Percentiles rank a stretch among this genome's conserved stretches.
Conservation (phyloP, 64 coral and sea anemone genomes). For the Porites lutea region DNA sequence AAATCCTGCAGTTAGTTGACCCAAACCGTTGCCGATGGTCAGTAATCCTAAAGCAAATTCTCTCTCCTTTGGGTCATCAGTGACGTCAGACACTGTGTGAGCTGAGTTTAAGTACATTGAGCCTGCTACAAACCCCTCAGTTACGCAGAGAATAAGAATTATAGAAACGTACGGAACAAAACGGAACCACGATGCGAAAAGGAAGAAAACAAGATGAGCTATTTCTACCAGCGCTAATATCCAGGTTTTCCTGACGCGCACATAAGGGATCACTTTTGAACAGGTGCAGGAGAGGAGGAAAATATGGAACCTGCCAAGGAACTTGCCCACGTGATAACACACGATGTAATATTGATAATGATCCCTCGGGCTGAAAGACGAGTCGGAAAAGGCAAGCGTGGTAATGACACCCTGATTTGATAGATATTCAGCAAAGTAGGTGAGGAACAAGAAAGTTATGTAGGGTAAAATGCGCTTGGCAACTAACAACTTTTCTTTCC, state of each 20-base stretch:
- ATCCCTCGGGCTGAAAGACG: slow-evolving; percentile 65
- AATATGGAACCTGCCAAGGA: slow-evolving; percentile 71
- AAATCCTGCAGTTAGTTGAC: slow-evolving; percentile 51
- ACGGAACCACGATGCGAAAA: slow-evolving; percentile 65
- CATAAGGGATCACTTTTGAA: slow-evolving; percentile 31
- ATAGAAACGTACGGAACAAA: slow-evolving; percentile 42
- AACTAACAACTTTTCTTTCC: slow-evolving; percentile 21
- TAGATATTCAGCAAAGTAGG: slow-evolving; percentile 72
- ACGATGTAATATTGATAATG: slow-evolving; percentile 75
- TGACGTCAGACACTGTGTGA: slow-evolving; percentile 55
- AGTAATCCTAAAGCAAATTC: slow-evolving; percentile 71
- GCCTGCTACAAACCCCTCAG: slow-evolving; percentile 71
- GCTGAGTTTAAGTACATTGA: slow-evolving; percentile 80
- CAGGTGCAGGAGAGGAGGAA: slow-evolving; percentile 39
- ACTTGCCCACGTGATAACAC: slow-evolving; percentile 70
- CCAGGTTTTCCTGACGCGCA: slow-evolving; percentile 71
- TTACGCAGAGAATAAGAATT: slow-evolving; percentile 62
- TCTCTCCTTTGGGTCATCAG: slow-evolving; percentile 1
- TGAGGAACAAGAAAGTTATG: slow-evolving; percentile 61
- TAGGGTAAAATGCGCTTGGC: slow-evolving; percentile 48
- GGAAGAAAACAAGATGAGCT: slow-evolving; percentile 61
- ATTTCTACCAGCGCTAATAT: slow-evolving; percentile 39
- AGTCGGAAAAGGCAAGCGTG: slow-evolving; percentile 52
- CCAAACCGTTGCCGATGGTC: slow-evolving; percentile 61
- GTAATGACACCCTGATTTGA: slow-evolving; percentile 73